Evolutionary conservation across 1,140 invertebrate species (phyloP).

Genomic region (Panagrolaimus sp.): DNA sequence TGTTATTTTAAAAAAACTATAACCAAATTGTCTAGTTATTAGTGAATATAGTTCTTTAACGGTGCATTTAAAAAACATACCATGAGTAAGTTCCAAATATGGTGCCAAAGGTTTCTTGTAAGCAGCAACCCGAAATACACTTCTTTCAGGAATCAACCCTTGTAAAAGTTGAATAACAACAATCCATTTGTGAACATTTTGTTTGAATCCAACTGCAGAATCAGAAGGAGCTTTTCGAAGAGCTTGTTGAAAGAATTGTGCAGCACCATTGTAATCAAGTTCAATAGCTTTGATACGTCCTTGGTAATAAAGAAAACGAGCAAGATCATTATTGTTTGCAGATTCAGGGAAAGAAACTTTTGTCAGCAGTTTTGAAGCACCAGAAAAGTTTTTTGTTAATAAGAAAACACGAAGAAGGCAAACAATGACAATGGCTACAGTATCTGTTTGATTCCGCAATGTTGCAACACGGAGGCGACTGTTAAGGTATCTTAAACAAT

Average conservation of each 20-base stretch:
- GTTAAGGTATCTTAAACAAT: conserved; percentile 72
- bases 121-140: conserved; percentile 72
- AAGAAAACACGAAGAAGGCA: conserved; percentile 89
- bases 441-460: conserved; percentile 87
- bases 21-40: too few species aligned
- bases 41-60: conserved; percentile 20
- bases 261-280: conserved; percentile 89
- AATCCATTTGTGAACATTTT: conserved; percentile 90
- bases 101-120: conserved; percentile 80
- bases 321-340: conserved; percentile 97
- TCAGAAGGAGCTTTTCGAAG: conserved; percentile 92
- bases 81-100: conserved; percentile 92
- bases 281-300: conserved; percentile 80
- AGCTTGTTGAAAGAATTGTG: conserved; percentile 84
- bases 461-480: conserved; percentile 84
- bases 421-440: conserved; percentile 91
- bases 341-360: conserved; percentile 85
- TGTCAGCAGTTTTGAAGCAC: conserved; percentile 72
- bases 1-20: too few species aligned
- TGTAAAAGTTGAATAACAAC: conserved; percentile 90
- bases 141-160: conserved; percentile 88
- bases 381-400: conserved; percentile 90
- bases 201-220: conserved; percentile 93
- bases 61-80: conserved; percentile 57
- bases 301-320: conserved; percentile 89